These are phyloP conservation scores for Cathartes aura DNA, from an alignment of 2,113 vertebrate species.

Conservation along the genomic window DNA sequence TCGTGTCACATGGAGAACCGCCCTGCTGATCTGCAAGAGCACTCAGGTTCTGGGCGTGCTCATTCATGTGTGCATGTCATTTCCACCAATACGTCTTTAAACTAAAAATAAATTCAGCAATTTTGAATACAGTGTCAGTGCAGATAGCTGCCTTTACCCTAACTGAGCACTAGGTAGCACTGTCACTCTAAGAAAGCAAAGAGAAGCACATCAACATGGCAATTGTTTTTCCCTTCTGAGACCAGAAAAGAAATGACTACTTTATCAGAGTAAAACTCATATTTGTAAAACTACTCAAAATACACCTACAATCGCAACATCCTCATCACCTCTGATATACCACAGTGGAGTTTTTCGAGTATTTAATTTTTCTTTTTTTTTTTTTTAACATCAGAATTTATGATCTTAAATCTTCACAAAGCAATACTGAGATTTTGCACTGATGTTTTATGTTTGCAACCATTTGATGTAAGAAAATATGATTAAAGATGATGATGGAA, in stretches of 20 bases:
- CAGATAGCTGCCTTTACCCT: neutral
- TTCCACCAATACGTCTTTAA: fast-evolving
- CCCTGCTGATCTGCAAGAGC: neutral
- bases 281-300: neutral
- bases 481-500: neutral
- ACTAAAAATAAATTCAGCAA: neutral
- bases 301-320: neutral
- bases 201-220: neutral
- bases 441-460: neutral
- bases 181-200: neutral
- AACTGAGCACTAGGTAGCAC: constrained; percentile 63
- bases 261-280: fast-evolving
- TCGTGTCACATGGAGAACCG: fast-evolving
- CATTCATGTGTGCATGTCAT: neutral
- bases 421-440: neutral
- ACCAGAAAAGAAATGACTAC: neutral
- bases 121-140: too few species aligned
- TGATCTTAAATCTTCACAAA: neutral
- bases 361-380: neutral
- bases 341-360: neutral
- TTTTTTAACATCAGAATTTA: neutral
- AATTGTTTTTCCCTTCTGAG: neutral
- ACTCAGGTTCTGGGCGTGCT: neutral
- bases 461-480: neutral
- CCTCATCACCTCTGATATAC: neutral